These are phyloP conservation scores for Echinarachnius parma DNA, from an alignment of 53 echinoderm and acorn worm species.

Conservation along the genomic window DNA sequence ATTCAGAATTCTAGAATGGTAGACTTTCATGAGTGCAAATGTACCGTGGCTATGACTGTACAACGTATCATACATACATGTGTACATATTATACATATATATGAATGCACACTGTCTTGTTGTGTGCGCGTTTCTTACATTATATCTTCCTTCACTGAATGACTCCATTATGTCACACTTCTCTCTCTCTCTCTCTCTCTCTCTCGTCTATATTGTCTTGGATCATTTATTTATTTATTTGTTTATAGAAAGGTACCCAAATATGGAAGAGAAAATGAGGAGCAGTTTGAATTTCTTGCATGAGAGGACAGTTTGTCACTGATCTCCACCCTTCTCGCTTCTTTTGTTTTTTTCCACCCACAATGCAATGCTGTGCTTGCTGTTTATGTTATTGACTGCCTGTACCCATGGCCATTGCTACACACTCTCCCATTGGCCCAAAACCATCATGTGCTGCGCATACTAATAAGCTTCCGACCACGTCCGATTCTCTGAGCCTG, in stretches of 20 bases:
- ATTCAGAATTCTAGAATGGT: conserved; percentile 18
- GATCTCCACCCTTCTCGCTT: conserved; percentile 93
- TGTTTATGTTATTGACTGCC: conserved; percentile 99
- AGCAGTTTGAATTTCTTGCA: conserved; percentile 36
- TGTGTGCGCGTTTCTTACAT: conserved; percentile 5
- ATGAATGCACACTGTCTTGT: conserved; percentile 19
- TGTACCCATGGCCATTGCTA: conserved; percentile 87
- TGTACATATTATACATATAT: too few species aligned
- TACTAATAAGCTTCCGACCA: conserved; percentile 99
- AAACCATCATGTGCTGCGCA: conserved; percentile 99
- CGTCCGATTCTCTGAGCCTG: conserved; percentile 88
- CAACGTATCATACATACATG: too few species aligned
- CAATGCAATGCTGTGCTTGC: conserved; percentile 99
- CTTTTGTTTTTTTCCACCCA: conserved; percentile 99
- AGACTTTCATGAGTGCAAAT: conserved; percentile 21
- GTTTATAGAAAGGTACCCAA: too few species aligned
- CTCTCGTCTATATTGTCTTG: too few species aligned
- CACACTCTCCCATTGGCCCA: conserved; percentile 99
- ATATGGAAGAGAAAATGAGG: too few species aligned
- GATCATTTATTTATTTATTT: too few species aligned
- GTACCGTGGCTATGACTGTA: conserved; percentile 1
- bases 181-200: too few species aligned
- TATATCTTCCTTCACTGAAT: conserved; percentile 20
- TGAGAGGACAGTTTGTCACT: conserved; percentile 76
- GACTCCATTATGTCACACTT: background rate